phyloP scores from a whole-genome alignment of 2,888 invertebrate species.

The Phyllotreta cruciferae region DNA sequence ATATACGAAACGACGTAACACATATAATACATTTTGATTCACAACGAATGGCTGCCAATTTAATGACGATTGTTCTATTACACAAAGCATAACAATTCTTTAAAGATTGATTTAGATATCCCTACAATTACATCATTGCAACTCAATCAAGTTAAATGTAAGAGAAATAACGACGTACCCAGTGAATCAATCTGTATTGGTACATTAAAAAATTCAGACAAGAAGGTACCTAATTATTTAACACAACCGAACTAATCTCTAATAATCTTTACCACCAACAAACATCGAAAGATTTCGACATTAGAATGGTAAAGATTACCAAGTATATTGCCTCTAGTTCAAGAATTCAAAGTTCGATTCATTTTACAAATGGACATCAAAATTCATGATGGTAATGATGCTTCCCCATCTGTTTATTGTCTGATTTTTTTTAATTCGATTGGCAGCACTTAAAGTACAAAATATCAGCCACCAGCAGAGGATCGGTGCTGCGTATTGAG shows the following conservation, averaged over 20 bases:
- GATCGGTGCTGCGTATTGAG: conserved; percentile 33
- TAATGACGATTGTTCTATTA: too few relatives aligned
- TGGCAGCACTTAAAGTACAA: conserved; percentile 20
- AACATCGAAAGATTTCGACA: too few relatives aligned
- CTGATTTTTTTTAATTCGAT: conserved; percentile 23
- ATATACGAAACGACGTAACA: conserved; percentile 2
- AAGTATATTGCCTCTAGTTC: too few relatives aligned
- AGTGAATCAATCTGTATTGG: conserved; percentile 10
- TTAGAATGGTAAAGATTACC: too few relatives aligned
- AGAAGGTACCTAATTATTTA: not conserved
- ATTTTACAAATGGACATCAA: conserved; percentile 4
- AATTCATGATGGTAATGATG: conserved; percentile 4
- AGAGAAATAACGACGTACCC: conserved; percentile 2
- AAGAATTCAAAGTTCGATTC: not conserved
- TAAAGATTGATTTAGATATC: not conserved
- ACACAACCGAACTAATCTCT: conserved; percentile 9
- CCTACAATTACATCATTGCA: conserved; percentile 7
- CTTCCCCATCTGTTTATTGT: conserved; percentile 19
- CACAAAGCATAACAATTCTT: not conserved
- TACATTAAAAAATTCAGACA: conserved; percentile 15
- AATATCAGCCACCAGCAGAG: conserved; percentile 6
- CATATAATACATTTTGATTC: conserved; percentile 11
- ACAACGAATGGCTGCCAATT: not conserved
- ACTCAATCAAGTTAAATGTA: not conserved
- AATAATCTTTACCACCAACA: too few relatives aligned